Evolutionary conservation across 2,888 invertebrate genomes (phyloP).

Genomic region (Crepidodera aurea): DNA sequence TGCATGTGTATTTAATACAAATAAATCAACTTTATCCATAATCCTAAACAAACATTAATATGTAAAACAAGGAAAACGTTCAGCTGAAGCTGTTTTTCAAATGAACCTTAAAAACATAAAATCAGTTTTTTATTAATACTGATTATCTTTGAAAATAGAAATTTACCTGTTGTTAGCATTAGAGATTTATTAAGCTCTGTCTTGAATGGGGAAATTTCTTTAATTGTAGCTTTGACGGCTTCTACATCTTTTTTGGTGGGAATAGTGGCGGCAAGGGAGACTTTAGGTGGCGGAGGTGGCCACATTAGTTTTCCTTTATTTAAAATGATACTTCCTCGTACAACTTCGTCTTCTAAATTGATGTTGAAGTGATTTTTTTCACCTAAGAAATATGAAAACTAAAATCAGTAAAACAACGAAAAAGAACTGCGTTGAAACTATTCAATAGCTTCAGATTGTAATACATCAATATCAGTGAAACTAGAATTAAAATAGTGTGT

Average conservation of each 20-base stretch:
- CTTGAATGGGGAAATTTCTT: constrained; percentile 69
- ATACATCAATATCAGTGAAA: too few relatives aligned
- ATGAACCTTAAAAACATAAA: too few relatives aligned
- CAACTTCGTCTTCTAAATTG: constrained; percentile 85
- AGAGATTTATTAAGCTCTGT: constrained; percentile 74
- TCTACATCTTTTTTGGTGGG: constrained; percentile 58
- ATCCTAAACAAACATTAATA: too few relatives aligned
- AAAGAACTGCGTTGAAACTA: background rate
- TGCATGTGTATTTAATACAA: too few relatives aligned
- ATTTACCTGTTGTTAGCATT: constrained; percentile 72
- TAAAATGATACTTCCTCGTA: constrained; percentile 82
- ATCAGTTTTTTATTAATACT: too few relatives aligned
- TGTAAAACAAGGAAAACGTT: too few relatives aligned
- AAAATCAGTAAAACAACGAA: constrained; percentile 9
- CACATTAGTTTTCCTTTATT: constrained; percentile 78
- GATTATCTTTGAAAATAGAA: constrained; percentile 5
- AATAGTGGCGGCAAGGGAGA: constrained; percentile 61
- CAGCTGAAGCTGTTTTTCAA: too few relatives aligned
- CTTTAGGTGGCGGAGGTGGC: constrained; percentile 77
- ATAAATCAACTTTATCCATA: too few relatives aligned
- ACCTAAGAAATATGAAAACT: constrained; percentile 66
- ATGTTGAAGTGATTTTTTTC: constrained; percentile 81
- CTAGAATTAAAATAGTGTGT: too few relatives aligned
- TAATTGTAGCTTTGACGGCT: constrained; percentile 45
- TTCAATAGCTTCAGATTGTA: too few relatives aligned